phyloP scores from a whole-genome alignment of 2,797 vertebrate species.

The Pipistrellus kuhlii region DNA sequence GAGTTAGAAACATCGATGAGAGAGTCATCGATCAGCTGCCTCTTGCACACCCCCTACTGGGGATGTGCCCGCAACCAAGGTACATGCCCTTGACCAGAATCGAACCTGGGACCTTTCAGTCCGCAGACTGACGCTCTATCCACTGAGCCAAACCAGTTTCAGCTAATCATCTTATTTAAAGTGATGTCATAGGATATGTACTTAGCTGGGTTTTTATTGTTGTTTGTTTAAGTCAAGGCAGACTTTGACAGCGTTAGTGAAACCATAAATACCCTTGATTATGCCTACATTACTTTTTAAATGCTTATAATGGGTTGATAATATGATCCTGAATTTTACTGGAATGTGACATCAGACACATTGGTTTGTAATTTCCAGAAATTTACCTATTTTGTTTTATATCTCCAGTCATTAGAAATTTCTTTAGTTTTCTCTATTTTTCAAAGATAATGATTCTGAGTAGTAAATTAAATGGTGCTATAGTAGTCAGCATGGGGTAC shows the following conservation, averaged over 20 bases:
- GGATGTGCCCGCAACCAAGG: too few relatives aligned
- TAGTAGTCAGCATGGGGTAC: background rate
- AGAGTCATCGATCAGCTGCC: too few relatives aligned
- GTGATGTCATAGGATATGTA: background rate
- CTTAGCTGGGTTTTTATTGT: background rate
- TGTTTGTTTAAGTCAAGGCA: background rate
- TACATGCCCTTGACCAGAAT: too few relatives aligned
- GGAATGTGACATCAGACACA: background rate
- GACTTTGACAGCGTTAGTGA: slow-evolving; percentile 3
- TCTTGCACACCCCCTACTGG: too few relatives aligned
- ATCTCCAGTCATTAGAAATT: background rate
- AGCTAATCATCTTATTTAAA: background rate
- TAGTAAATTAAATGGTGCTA: slow-evolving; percentile 4
- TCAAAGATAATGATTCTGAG: background rate
- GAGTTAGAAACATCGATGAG: too few relatives aligned
- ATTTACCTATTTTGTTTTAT: background rate
- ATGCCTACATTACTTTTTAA: background rate
- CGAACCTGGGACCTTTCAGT: too few relatives aligned
- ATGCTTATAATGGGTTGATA: background rate
- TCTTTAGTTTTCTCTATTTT: slow-evolving; percentile 31
- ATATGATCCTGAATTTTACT: slow-evolving; percentile 21
- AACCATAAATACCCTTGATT: background rate
- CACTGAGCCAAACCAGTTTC: too few relatives aligned
- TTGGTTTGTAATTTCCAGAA: slow-evolving; percentile 37
- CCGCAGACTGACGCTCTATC: too few relatives aligned